These are phyloP conservation scores for Lutjanus erythropterus DNA, from an alignment of 2,113 vertebrate species.

Conservation along the genomic window DNA sequence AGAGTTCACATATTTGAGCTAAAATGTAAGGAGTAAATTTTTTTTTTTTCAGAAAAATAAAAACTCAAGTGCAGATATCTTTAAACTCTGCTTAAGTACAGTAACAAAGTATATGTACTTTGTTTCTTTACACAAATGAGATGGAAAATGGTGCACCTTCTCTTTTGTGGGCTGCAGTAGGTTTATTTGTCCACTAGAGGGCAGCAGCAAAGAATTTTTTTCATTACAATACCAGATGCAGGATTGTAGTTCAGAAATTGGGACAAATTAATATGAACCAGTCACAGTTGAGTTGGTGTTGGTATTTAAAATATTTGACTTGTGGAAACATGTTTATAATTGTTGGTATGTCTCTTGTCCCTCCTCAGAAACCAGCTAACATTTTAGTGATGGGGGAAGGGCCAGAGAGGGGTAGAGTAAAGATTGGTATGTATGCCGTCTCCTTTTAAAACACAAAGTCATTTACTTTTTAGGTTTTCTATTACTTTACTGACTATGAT, in stretches of 20 bases:
- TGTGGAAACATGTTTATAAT: constrained; percentile 4
- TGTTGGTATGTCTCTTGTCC: constrained; percentile 17
- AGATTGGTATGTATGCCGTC: constrained; percentile 92
- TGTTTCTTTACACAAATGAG: too few species aligned
- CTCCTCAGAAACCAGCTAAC: constrained; percentile 98
- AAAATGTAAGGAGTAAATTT: too few species aligned
- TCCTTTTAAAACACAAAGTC: accelerated
- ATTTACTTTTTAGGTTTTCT: not conserved
- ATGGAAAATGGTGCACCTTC: not conserved
- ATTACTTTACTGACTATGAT: not conserved
- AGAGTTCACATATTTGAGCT: too few species aligned
- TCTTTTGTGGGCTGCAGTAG: not conserved
- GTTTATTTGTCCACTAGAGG: constrained; percentile 69
- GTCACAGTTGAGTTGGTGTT: not conserved
- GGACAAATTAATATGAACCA: constrained; percentile 6
- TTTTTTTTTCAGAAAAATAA: too few species aligned
- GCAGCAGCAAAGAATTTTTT: constrained; percentile 54
- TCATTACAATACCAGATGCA: not conserved
- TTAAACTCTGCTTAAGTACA: too few species aligned
- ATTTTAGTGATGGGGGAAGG: constrained; percentile 99
- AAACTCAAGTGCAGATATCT: too few species aligned
- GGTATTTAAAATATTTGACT: not conserved
- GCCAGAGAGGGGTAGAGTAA: constrained; percentile 99
- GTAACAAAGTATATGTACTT: too few species aligned
- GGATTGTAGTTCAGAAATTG: not conserved